Conservation (phyloP, 1,140 invertebrate genomes). For the Calosoma granatense region DNA sequence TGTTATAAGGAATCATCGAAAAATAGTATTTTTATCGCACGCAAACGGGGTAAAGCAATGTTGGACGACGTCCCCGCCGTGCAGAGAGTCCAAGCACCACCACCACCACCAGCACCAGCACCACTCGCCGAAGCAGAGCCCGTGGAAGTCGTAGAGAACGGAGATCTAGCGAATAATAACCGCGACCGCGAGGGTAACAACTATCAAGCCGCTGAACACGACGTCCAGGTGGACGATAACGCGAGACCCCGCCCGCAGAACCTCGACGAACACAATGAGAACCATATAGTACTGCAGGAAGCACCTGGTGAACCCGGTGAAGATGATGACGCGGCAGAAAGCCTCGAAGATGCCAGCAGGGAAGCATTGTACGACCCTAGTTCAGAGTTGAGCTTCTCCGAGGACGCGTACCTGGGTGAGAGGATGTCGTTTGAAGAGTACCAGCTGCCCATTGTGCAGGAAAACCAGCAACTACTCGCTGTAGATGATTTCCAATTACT, state of each 20-base stretch:
- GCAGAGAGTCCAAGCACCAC: constrained; percentile 19
- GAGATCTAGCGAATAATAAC: constrained; percentile 45
- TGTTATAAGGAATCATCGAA: constrained; percentile 27
- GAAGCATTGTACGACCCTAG: constrained; percentile 30
- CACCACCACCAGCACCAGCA: neutral
- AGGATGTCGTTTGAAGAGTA: constrained; percentile 1
- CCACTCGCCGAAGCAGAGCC: constrained; percentile 8
- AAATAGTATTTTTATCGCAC: constrained; percentile 25
- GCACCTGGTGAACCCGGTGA: neutral
- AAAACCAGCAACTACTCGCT: neutral
- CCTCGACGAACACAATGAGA: constrained; percentile 32
- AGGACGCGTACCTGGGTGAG: constrained; percentile 18
- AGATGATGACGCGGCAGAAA: constrained; percentile 9
- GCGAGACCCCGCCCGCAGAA: constrained; percentile 19
- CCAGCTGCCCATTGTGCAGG: constrained; percentile 10
- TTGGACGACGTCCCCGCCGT: neutral
- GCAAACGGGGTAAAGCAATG: constrained; percentile 21
- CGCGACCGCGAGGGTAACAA: constrained; percentile 44
- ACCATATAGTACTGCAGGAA: constrained; percentile 28
- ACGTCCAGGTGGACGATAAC: constrained; percentile 21
- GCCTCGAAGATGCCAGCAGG: constrained; percentile 20
- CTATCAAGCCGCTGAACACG: constrained; percentile 28
- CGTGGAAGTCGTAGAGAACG: constrained; percentile 36
- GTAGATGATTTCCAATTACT: no score
- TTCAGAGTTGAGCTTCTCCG: constrained; percentile 26